Base-by-base conservation (phyloP, 2,888 invertebrate species). In the Drosophila phalerata region DNA sequence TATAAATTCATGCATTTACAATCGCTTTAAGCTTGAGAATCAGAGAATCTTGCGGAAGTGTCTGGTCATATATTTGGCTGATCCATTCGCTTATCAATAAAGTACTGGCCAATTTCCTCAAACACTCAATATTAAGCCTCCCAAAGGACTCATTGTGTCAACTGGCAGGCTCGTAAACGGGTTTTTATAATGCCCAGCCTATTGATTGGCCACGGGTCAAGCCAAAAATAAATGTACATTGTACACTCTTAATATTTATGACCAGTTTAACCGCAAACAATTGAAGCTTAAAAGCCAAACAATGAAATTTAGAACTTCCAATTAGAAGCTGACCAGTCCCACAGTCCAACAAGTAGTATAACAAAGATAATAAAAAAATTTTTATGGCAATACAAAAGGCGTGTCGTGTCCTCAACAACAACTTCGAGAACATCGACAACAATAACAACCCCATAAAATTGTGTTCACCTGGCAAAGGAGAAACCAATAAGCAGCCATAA, bases 291-390 rank as follows among this genome's bases (percentile, higher is more conserved):
- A 88, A 86, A 89, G 90, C 73, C 84, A 75, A 78, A 89, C 90
- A 89, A 82, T 89, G 81, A 89, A 89, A 85, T 85, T 85, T 89
- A 82, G 88, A 89, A 86, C 81, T 85, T 75, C 84, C 88, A 89
- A 85, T 89, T 88, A 89, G 87, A 84, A 86, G 73, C 70, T 74
- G 77, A 61, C 73, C 89, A 70, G 47, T 9, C 13, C n/a, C 17
- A n/a, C 30, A 30, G 30, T 8, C 60, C 13, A 49, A 10, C 42
- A 55, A 55, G 53, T 19, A 11, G 22, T 37, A 47, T 63, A 75
- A 66, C 81, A 73, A 71, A 72, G 19, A 66, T 73, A 79, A 88
- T 88, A 85, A 85, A 88, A 83, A 53, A 70, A 79, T 75, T 62
- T 85, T 85, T 89, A 85, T 88, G 74, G 86, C 79, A 57, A 37